These are phyloP conservation scores for Dasyornis broadbenti DNA, from an alignment of 2,113 vertebrate genomes.

Conservation along the genomic window DNA sequence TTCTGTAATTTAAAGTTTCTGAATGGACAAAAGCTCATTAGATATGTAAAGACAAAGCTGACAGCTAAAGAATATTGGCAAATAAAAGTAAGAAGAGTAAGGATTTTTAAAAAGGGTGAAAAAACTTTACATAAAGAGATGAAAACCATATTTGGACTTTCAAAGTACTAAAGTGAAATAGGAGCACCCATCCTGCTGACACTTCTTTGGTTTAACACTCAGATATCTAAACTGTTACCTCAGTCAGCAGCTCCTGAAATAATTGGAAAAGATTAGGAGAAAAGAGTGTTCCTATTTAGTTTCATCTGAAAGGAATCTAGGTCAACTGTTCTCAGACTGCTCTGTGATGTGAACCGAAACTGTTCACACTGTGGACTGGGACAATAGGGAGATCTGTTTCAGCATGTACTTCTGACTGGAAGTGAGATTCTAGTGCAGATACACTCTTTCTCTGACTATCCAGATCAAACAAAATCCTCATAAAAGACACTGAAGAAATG, in stretches of 20 bases:
- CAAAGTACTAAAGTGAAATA: background rate
- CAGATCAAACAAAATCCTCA: background rate
- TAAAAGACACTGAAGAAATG: background rate
- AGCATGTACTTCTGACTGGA: background rate
- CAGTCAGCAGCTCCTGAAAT: slow-evolving; percentile 3
- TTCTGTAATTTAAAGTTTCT: slow-evolving; percentile 29
- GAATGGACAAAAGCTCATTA: slow-evolving; percentile 31
- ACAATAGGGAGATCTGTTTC: background rate
- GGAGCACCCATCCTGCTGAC: background rate
- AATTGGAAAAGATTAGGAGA: background rate
- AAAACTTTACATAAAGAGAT: background rate
- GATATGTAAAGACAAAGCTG: slow-evolving; percentile 20
- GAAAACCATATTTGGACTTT: background rate
- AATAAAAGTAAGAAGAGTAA: background rate
- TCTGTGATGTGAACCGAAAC: background rate
- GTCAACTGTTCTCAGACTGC: background rate
- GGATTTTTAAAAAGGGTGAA: background rate
- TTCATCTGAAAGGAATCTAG: slow-evolving; percentile 30
- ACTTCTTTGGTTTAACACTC: background rate
- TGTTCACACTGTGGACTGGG: background rate
- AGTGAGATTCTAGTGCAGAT: background rate
- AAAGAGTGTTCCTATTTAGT: background rate
- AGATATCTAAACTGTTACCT: background rate
- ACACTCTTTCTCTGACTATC: background rate
- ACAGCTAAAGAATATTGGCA: background rate